A percentile compares a stretch with the other conserved stretches of the same genome.
These are phyloP conservation scores for Darevskia nairensis DNA, from an alignment of 2,797 vertebrate species.

Conservation along the genomic window DNA sequence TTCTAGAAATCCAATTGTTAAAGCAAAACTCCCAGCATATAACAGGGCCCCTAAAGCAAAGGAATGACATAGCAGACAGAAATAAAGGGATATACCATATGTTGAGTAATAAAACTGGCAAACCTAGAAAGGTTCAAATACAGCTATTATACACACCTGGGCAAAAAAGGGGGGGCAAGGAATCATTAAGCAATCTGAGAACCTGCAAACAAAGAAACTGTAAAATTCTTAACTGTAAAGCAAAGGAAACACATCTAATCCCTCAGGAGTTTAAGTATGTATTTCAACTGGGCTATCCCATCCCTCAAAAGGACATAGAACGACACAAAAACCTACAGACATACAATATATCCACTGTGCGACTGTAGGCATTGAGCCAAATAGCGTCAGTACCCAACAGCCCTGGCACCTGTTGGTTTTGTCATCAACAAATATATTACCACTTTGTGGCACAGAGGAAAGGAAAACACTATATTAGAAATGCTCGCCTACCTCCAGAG, in stretches of 20 bases:
- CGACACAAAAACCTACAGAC: slow-evolving; percentile 67
- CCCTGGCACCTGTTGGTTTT: slow-evolving; percentile 80
- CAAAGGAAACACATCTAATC: slow-evolving; percentile 82
- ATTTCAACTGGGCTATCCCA: slow-evolving; percentile 77
- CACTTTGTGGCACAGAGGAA: slow-evolving; percentile 57
- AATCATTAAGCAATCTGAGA: slow-evolving; percentile 84
- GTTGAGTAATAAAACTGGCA: slow-evolving; percentile 72
- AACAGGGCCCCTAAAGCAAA: slow-evolving; percentile 57
- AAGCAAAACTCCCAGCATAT: slow-evolving; percentile 41
- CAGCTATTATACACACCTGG: slow-evolving; percentile 75
- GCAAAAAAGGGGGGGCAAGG: slow-evolving; percentile 56
- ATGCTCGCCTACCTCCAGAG: slow-evolving; percentile 30
- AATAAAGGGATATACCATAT: slow-evolving; percentile 73
- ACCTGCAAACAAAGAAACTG: slow-evolving; percentile 79
- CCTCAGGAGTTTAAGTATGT: slow-evolving; percentile 76
- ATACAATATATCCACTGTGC: slow-evolving; percentile 74
- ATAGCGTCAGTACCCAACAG: slow-evolving; percentile 65
- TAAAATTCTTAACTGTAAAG: slow-evolving; percentile 80
- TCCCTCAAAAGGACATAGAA: slow-evolving; percentile 70
- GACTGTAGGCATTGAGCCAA: slow-evolving; percentile 74
- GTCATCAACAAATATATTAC: slow-evolving; percentile 69
- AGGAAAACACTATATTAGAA: slow-evolving; percentile 38
- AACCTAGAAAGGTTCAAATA: slow-evolving; percentile 70
- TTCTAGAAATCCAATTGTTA: slow-evolving; percentile 35
- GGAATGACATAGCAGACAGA: slow-evolving; percentile 59